Base-by-base conservation (phyloP, 2,113 vertebrate genomes). In the Panthera uncia region DNA sequence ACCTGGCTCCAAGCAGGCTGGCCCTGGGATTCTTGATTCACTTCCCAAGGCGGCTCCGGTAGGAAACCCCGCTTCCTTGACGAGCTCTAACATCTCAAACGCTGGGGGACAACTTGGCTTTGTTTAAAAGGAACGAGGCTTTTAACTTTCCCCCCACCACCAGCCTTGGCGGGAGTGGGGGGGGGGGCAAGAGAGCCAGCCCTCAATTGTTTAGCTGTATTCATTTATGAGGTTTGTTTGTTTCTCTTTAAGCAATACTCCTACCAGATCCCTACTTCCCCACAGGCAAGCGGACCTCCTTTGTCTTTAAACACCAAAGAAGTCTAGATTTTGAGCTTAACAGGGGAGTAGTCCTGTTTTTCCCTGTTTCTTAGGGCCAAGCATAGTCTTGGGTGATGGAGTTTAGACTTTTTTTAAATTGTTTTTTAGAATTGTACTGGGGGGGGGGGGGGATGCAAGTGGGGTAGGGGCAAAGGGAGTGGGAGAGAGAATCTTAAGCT, bases 81-180 rank as follows among this genome's bases (percentile, higher is more conserved):
- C 41, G 16, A 21, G 76, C 86, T 86, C 85, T 48, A 13, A 29
- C 0, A 31, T 76, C 52, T 78, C 88, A 33, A 31, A 29, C 41
- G 36, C 27, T 3, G 71, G 36, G 45, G 63, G 48, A 57, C 2
- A 18, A 12, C 95, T 95, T 88, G 94, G 96, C 94, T 85, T 89
- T 80, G 61, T 94, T 95, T 97, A n/a, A 97, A 97, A 96, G 96
- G 85, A 96, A 18, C 1, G 0, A 50, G 66, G 87, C 94, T 95
- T 97, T 97, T 97, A 87, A 89, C 87, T 94, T 69, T 11, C 61
- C 36, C 38, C 38, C 27, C 29, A 33, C 48, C 12, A 5, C 13
- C 7, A 82, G 81, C 87, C 50, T 66, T 66, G 79, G 83, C n/a
- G 25, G 81, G n/a, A 21, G 4, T 12, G 5, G n/a, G 11, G 82